Evolutionary conservation across 2,797 vertebrate species (phyloP).

Genomic region (Protonibea diacanthus): DNA sequence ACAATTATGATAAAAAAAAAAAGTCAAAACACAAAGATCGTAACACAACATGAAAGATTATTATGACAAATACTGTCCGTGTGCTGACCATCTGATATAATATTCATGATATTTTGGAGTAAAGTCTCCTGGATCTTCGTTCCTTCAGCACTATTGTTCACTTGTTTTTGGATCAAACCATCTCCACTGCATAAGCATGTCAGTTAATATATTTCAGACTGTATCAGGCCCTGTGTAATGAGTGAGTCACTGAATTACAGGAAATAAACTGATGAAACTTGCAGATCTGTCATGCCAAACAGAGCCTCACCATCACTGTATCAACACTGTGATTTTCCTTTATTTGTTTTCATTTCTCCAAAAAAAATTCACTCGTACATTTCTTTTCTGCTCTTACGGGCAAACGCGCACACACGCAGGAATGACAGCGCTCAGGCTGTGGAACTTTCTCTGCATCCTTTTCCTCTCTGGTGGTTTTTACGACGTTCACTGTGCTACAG

Average conservation of each 20-base stretch:
- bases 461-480: conserved; percentile 72
- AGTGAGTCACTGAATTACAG: not conserved
- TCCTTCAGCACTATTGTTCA: not conserved
- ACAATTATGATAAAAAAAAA: not conserved
- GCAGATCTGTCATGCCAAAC: not conserved
- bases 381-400: conserved; percentile 45
- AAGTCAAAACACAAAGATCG: not conserved
- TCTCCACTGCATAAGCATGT: not conserved
- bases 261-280: not conserved
- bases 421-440: conserved; percentile 33
- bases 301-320: conserved; percentile 22
- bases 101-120: not conserved
- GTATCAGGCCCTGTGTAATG: not conserved
- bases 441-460: conserved; percentile 76
- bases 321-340: conserved; percentile 37
- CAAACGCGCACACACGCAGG: conserved; percentile 15
- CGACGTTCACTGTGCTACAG: conserved; percentile 38
- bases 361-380: conserved; percentile 53
- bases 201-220: too few species aligned
- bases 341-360: conserved; percentile 39
- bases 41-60: not conserved
- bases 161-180: not conserved
- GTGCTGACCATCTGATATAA: not conserved
- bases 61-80: not conserved
- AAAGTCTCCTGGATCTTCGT: not conserved